These are phyloP conservation scores for Pelodiscus sinensis DNA, from an alignment of 2,113 vertebrate species.

Conservation along the genomic window DNA sequence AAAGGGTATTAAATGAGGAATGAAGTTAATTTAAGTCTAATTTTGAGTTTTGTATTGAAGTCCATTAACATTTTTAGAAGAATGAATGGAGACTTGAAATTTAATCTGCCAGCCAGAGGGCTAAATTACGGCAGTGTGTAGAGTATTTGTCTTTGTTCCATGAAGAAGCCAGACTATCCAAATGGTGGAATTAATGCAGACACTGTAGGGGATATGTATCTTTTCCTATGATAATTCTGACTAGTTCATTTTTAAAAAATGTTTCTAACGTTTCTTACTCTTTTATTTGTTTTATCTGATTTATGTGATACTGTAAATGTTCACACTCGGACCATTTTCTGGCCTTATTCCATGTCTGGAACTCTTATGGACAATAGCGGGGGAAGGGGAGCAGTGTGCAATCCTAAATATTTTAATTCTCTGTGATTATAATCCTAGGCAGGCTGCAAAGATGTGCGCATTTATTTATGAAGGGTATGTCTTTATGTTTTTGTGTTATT, in stretches of 20 bases:
- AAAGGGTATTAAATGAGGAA: not conserved
- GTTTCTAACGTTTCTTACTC: not conserved
- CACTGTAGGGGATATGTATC: fast-evolving
- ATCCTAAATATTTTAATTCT: slow-evolving; percentile 1
- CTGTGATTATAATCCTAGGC: slow-evolving; percentile 31
- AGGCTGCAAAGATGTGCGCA: not conserved
- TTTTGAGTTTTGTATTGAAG: not conserved
- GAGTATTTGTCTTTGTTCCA: not conserved
- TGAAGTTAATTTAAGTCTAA: not conserved
- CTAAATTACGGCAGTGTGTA: not conserved
- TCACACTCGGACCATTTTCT: not conserved
- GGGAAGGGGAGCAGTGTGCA: not conserved
- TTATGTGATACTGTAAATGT: not conserved
- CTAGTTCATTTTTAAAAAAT: not conserved
- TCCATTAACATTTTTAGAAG: not conserved
- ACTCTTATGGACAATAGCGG: not conserved
- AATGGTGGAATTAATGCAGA: not conserved
- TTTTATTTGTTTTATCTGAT: not conserved
- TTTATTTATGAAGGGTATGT: slow-evolving; percentile 28
- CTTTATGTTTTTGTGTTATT: slow-evolving; percentile 13
- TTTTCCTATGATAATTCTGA: not conserved
- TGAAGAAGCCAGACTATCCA: not conserved
- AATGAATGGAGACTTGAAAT: not conserved
- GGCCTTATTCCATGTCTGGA: not conserved
- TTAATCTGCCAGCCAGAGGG: not conserved